These are phyloP conservation scores for Archilochus colubris DNA, from an alignment of 2,113 vertebrate genomes.

Conservation along the genomic window DNA sequence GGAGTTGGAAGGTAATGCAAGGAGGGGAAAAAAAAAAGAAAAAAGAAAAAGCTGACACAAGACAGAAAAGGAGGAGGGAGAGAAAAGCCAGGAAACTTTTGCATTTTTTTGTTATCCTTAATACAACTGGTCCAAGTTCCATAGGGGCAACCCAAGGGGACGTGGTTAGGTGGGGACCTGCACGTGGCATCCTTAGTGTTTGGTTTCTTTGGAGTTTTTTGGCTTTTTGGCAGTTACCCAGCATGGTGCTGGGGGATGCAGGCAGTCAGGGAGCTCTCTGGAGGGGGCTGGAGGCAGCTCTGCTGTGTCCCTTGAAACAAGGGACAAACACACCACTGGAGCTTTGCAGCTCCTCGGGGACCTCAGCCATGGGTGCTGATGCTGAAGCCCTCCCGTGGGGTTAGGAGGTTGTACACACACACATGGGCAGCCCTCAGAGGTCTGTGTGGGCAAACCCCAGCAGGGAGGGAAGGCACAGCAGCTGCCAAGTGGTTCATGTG, in stretches of 20 bases:
- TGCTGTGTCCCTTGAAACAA: not conserved
- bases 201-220: not conserved
- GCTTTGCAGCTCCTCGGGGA: not conserved
- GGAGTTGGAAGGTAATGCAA: not conserved
- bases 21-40: not conserved
- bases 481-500: not conserved
- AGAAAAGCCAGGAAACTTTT: not conserved
- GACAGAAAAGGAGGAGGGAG: not conserved
- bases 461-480: not conserved
- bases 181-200: accelerated
- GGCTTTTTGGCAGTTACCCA: not conserved
- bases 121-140: not conserved
- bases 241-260: not conserved
- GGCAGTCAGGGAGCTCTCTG: not conserved
- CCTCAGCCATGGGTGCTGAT: not conserved
- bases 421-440: not conserved
- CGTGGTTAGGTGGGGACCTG: accelerated
- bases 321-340: accelerated
- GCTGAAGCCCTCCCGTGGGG: not conserved
- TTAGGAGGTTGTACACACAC: not conserved
- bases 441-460: not conserved
- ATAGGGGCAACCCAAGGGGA: not conserved
- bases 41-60: not conserved
- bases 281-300: not conserved
- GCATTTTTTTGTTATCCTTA: not conserved